Percentiles rank a stretch among this genome's conserved stretches.
Conservation (phyloP, 2,888 invertebrate genomes). For the Ypsolopha sequella region DNA sequence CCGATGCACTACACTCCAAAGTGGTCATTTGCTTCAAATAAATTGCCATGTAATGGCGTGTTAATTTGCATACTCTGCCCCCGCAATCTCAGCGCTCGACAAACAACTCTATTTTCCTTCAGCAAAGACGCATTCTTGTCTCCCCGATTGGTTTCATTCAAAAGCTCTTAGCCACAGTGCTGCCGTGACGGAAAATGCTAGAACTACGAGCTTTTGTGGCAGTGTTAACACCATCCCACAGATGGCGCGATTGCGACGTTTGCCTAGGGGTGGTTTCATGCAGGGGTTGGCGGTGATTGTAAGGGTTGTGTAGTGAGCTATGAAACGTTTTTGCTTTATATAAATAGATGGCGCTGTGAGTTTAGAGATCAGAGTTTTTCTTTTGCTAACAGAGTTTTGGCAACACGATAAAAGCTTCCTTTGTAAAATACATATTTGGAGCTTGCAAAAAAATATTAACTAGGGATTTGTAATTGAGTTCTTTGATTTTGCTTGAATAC, state of each 20-base stretch:
- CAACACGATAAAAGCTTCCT: too few relatives aligned
- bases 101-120: conserved; percentile 26
- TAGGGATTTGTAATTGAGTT: too few relatives aligned
- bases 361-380: neutral
- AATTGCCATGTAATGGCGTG: conserved; percentile 69
- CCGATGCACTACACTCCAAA: conserved; percentile 66
- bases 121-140: conserved; percentile 24
- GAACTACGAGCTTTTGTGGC: conserved; percentile 47
- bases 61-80: conserved; percentile 67
- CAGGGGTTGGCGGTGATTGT: conserved; percentile 16
- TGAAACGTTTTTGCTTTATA: conserved; percentile 12
- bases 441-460: too few relatives aligned
- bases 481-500: too few relatives aligned
- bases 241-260: conserved; percentile 37
- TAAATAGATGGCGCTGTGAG: conserved; percentile 2
- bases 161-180: conserved; percentile 41
- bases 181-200: conserved; percentile 30
- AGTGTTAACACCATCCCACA: conserved; percentile 49
- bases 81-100: conserved; percentile 23
- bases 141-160: conserved; percentile 43
- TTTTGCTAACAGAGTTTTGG: too few relatives aligned
- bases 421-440: too few relatives aligned
- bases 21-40: conserved; percentile 72
- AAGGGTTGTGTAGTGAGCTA: conserved; percentile 17
- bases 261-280: conserved; percentile 20